Evolutionary conservation across 2,888 invertebrate species (phyloP).

Genomic region (Tricholauxania praeusta): DNA sequence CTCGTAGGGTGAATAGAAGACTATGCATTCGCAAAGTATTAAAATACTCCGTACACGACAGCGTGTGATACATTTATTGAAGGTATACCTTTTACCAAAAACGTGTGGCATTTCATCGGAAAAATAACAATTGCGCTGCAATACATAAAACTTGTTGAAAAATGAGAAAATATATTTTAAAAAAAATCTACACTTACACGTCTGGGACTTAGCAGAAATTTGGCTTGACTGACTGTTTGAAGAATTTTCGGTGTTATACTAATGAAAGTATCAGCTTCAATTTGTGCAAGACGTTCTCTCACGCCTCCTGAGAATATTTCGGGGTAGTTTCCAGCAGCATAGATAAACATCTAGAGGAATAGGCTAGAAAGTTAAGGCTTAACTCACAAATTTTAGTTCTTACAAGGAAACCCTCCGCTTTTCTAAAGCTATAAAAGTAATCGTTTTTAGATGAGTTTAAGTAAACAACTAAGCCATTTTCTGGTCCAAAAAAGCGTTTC

Average conservation of each 20-base stretch:
- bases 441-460: constrained; percentile 72
- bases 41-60: constrained; percentile 71
- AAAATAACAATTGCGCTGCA: constrained; percentile 72
- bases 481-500: constrained; percentile 44
- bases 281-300: constrained; percentile 67
- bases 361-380: background rate
- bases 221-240: constrained; percentile 63
- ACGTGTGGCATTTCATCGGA: constrained; percentile 66
- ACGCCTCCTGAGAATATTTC: constrained; percentile 70
- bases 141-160: constrained; percentile 3
- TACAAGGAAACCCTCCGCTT: constrained; percentile 35
- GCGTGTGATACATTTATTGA: constrained; percentile 73
- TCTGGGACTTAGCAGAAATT: constrained; percentile 54
- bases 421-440: constrained; percentile 71
- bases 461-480: constrained; percentile 70
- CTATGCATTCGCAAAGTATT: constrained; percentile 72
- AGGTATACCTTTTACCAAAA: constrained; percentile 61
- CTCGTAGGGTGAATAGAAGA: constrained; percentile 68
- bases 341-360: constrained; percentile 61
- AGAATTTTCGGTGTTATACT: constrained; percentile 58
- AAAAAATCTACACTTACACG: constrained; percentile 52
- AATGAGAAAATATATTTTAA: background rate
- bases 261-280: constrained; percentile 66
- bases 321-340: constrained; percentile 71
- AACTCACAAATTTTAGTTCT: background rate